Conservation (phyloP, 37 sponge, comb jelly and placozoan species). For the Crambe crambe region DNA sequence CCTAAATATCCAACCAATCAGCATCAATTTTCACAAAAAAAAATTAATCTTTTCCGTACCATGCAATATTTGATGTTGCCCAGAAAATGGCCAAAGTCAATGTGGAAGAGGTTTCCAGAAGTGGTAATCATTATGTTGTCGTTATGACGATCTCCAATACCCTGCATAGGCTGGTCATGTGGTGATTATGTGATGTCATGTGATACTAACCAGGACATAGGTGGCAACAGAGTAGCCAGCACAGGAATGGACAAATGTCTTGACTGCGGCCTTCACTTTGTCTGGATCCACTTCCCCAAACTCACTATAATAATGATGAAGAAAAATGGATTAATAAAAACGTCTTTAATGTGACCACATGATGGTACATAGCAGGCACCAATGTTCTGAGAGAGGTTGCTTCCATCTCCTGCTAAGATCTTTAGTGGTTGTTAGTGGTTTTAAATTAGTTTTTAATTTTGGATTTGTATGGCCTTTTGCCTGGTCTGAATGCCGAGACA, state of each 20-base stretch:
- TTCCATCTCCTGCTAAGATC: too few relatives aligned
- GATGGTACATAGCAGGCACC: background rate
- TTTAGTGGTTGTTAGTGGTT: too few relatives aligned
- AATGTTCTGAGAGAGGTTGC: background rate
- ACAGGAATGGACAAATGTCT: slow-evolving; percentile 78
- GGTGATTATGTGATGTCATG: background rate
- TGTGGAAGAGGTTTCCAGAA: slow-evolving; percentile 93
- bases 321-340: background rate
- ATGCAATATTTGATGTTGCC: slow-evolving; percentile 92
- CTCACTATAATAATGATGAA: slow-evolving; percentile 31
- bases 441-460: too few relatives aligned
- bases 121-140: slow-evolving; percentile 97
- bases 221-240: slow-evolving; percentile 95
- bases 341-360: background rate
- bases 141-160: slow-evolving; percentile 93
- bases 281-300: slow-evolving; percentile 65
- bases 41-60: slow-evolving; percentile 37
- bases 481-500: too few relatives aligned
- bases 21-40: background rate
- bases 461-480: too few relatives aligned
- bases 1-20: slow-evolving; percentile 21
- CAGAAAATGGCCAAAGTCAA: slow-evolving; percentile 98
- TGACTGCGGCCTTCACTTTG: slow-evolving; percentile 61
- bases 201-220: slow-evolving; percentile 77
- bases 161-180: slow-evolving; percentile 40